These are phyloP conservation scores for Platysteira castanea DNA, from an alignment of 2,113 vertebrate genomes.

Conservation along the genomic window DNA sequence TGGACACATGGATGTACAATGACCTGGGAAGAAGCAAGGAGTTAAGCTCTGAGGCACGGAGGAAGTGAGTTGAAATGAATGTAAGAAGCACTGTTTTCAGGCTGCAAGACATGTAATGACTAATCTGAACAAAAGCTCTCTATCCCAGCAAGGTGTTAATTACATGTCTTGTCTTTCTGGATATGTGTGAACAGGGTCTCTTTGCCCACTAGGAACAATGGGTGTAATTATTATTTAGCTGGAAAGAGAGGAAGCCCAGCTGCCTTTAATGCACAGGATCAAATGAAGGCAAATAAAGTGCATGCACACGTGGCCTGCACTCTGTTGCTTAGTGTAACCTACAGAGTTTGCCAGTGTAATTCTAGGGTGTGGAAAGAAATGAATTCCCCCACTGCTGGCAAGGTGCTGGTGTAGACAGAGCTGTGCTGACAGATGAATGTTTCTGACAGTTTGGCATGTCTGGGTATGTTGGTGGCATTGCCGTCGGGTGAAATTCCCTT, in stretches of 20 bases:
- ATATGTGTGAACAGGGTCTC: neutral
- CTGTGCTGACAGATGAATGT: conserved; percentile 49
- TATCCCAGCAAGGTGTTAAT: conserved; percentile 37
- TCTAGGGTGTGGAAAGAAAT: conserved; percentile 61
- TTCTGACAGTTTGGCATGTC: conserved; percentile 48
- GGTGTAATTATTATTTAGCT: conserved; percentile 44
- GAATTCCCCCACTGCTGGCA: conserved; percentile 52
- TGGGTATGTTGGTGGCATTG: neutral
- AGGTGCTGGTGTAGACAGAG: conserved; percentile 40
- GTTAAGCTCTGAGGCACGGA: neutral
- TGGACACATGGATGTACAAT: neutral
- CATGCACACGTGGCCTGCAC: neutral
- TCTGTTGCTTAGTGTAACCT: conserved; percentile 39
- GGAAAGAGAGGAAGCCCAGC: conserved; percentile 45
- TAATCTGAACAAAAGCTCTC: conserved; percentile 49
- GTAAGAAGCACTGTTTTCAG: conserved; percentile 34
- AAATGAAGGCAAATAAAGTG: conserved; percentile 63
- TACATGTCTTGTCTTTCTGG: conserved; percentile 26
- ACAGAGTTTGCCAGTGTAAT: conserved; percentile 51
- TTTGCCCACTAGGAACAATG: conserved; percentile 50
- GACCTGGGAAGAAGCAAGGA: neutral
- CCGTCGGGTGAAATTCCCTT: conserved; percentile 2
- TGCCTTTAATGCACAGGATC: conserved; percentile 57
- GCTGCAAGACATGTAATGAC: neutral
- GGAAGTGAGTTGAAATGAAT: conserved; percentile 30